Conservation (phyloP, 2,797 vertebrate genomes). For the Phrynocephalus vlangalii region DNA sequence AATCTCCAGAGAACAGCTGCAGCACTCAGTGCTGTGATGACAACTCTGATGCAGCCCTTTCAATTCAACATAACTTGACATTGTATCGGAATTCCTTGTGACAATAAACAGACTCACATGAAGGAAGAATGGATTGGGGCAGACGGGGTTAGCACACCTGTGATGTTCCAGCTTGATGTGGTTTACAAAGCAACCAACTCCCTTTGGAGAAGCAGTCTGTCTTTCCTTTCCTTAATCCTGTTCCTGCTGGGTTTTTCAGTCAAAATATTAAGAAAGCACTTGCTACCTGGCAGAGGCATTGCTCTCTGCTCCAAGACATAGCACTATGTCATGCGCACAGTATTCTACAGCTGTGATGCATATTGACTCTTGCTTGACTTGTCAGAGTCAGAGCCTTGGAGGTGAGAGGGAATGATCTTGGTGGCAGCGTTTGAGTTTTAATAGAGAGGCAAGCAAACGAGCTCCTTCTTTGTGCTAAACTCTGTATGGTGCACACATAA, state of each 20-base stretch:
- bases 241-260: background rate
- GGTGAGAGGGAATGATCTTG: background rate
- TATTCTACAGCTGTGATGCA: background rate
- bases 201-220: background rate
- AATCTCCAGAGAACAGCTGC: constrained; percentile 37
- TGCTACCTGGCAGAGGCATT: background rate
- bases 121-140: background rate
- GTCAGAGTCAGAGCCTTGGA: background rate
- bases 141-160: background rate
- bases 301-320: background rate
- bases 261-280: background rate
- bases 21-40: background rate
- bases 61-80: constrained; percentile 11
- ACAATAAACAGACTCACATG: constrained; percentile 12
- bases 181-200: background rate
- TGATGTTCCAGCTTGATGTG: background rate
- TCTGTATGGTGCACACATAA: background rate
- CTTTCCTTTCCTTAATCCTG: background rate
- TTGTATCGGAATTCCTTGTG: background rate
- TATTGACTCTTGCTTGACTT: background rate
- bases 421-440: background rate
- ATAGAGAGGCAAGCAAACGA: background rate
- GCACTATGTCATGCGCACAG: background rate
- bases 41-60: background rate
- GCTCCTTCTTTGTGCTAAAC: background rate